Evolutionary conservation across 2,797 vertebrate genomes (phyloP).

Genomic region (Manis crassicaudata): DNA sequence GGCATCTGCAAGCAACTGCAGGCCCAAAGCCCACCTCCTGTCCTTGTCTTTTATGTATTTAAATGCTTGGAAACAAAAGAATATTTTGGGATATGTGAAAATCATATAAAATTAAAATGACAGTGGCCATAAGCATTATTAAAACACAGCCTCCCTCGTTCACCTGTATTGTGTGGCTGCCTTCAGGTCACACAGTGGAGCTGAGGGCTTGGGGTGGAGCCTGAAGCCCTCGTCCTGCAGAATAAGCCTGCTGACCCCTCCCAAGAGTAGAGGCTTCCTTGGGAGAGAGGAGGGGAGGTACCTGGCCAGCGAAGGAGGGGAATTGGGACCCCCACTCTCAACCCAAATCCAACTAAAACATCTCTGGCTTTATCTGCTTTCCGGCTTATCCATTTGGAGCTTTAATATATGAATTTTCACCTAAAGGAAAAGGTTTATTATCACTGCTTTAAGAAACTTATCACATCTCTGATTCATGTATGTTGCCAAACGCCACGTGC

Average conservation of each 20-base stretch:
- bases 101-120: background rate
- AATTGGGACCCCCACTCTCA: no score
- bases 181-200: background rate
- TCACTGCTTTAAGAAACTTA: background rate
- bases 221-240: background rate
- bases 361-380: background rate
- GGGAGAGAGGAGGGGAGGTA: background rate
- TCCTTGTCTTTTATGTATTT: background rate
- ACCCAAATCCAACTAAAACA: background rate
- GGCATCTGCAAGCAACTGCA: background rate
- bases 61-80: background rate
- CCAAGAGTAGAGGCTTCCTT: background rate
- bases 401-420: background rate
- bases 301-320: background rate
- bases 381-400: background rate
- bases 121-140: background rate
- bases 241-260: background rate
- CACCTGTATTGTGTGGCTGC: background rate
- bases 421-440: background rate
- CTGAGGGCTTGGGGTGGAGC: background rate
- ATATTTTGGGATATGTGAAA: background rate
- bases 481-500: background rate
- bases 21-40: background rate
- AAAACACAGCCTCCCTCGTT: background rate
- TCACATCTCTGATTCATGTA: background rate